Evolutionary conservation across 1,140 invertebrate species (phyloP).

Genomic region (Antheraea pernyi): DNA sequence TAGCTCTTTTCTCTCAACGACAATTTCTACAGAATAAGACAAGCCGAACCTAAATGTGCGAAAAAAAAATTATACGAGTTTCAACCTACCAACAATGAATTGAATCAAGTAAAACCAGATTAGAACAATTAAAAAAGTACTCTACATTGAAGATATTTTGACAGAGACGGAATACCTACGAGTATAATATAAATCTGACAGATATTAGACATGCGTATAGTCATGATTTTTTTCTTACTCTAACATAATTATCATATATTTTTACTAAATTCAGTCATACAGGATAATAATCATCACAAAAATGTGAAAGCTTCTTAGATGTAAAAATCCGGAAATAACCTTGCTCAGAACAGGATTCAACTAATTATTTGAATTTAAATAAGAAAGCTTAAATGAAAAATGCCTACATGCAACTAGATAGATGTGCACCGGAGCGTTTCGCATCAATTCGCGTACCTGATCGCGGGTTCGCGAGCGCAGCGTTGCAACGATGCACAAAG

Average conservation of each 20-base stretch:
- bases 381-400: neutral
- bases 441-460: slow-evolving; percentile 43
- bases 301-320: neutral
- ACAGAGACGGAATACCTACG: slow-evolving; percentile 6
- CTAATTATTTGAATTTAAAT: neutral
- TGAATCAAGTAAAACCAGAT: neutral
- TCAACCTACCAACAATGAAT: neutral
- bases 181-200: neutral
- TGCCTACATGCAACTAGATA: slow-evolving; percentile 35
- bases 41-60: slow-evolving; percentile 33
- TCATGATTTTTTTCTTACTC: neutral
- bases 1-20: slow-evolving; percentile 62
- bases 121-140: neutral
- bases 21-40: slow-evolving; percentile 58
- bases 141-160: neutral
- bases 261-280: neutral
- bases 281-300: neutral
- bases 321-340: neutral
- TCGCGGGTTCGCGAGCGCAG: slow-evolving; percentile 50
- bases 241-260: neutral
- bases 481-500: slow-evolving; percentile 43
- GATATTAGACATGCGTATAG: slow-evolving; percentile 1
- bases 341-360: neutral
- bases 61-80: slow-evolving; percentile 21
- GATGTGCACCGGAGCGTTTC: slow-evolving; percentile 34